Conservation (phyloP, 2,888 invertebrate species). For the Pristionchus japonicus region DNA sequence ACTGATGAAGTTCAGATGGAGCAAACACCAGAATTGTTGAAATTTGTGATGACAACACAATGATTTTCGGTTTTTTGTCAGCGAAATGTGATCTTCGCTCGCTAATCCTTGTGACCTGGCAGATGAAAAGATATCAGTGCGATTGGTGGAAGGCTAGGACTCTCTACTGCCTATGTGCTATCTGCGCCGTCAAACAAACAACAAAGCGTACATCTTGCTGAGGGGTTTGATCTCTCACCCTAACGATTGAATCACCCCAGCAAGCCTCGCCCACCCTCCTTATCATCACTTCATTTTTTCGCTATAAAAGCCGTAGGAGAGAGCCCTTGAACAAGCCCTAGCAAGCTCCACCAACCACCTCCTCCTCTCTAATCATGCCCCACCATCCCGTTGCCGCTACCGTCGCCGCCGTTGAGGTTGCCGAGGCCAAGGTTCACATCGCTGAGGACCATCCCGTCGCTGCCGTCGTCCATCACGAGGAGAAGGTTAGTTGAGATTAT, state of each 20-base stretch:
- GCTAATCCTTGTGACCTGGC: neutral
- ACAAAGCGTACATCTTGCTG: neutral
- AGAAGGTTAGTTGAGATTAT: neutral
- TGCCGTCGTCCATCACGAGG: slow-evolving; percentile 13
- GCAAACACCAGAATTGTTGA: neutral
- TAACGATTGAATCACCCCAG: neutral
- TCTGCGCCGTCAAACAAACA: neutral
- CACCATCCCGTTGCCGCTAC: slow-evolving; percentile 27
- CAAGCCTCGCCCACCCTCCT: neutral
- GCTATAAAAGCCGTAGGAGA: neutral
- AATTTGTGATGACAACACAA: too few species aligned
- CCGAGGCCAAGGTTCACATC: slow-evolving; percentile 2
- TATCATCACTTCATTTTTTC: neutral
- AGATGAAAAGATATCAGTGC: neutral
- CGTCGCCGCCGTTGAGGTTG: slow-evolving; percentile 33
- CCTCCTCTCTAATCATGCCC: neutral
- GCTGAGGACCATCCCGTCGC: slow-evolving; percentile 29
- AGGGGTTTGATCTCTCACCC: neutral
- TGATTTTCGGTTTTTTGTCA: neutral
- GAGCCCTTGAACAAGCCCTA: neutral
- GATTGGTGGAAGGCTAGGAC: neutral
- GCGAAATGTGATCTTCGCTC: neutral
- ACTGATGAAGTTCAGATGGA: neutral
- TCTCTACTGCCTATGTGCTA: neutral
- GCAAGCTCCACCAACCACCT: neutral